Evolutionary conservation across 2,113 vertebrate species (phyloP), one percentile per base, ranked within the genome.

Genomic region (Helogale parvula): DNA sequence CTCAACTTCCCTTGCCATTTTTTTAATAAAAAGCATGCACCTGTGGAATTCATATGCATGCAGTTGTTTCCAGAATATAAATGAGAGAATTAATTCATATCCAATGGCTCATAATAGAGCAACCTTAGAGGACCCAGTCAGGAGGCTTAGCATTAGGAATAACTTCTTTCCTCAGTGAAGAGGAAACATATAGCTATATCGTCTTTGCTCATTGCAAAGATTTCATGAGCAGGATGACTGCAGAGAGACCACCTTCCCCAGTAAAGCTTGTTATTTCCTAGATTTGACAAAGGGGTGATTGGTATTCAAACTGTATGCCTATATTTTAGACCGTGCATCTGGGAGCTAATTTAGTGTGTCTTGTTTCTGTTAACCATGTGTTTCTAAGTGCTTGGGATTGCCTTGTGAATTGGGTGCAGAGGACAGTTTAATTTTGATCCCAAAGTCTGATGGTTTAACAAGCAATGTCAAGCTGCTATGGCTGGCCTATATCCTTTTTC

Each of bases 211-310:
- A 52, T 35, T 92, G 54, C 5, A 7, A 72, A 97, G 74, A 95
- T 50, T 94, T 97, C 17, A 23, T 92, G 63, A 96, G 50, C 77
- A 80, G 77, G 17, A 27, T 81, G 95, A 94, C 45, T 96, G 47
- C 96, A 97, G 93, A 92, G 85, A 94, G 82, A 90, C 72, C 84
- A 0, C 90, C 47, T 98, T 97, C 94, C 95, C 27, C 83, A 97
- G 89, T 76, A 84, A 86, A 89, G 57, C 27, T 31, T 77, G 25
- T 92, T 79, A 90, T 95, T 98, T 98, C 35, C 92, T 95, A 93
- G 71, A 89, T 82, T 93, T 94, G 87, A 71, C 45, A 60, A 93
- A 94, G 66, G 33, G 68, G 90, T 41, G 19, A 79, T 52, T 47
- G 27, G 71, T 90, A 87, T 81, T 96, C 69, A 95, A 79, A 95